phyloP scores from a whole-genome alignment of 2,888 invertebrate genomes.

The Mesoligia furuncula region DNA sequence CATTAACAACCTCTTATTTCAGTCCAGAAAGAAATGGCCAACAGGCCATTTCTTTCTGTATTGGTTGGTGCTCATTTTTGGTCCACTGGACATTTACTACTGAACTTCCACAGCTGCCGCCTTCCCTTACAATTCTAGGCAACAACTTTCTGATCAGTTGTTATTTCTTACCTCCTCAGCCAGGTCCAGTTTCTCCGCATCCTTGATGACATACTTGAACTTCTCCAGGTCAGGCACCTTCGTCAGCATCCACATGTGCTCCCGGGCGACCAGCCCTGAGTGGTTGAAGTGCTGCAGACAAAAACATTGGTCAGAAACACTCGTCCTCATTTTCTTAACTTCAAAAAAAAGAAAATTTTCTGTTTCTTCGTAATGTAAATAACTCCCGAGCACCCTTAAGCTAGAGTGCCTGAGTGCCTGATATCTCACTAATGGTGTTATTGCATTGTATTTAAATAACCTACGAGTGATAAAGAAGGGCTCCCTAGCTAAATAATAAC shows the following conservation, averaged over 20 bases:
- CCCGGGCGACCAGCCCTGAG: constrained; percentile 92
- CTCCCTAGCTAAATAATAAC: neutral
- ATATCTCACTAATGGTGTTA: neutral
- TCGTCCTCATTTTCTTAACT: too few species aligned
- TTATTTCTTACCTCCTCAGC: constrained; percentile 85
- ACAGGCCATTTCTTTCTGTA: neutral
- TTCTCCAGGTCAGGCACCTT: constrained; percentile 92
- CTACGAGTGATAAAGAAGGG: too few species aligned
- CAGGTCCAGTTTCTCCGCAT: constrained; percentile 90
- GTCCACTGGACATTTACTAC: neutral
- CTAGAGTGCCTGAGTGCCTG: too few species aligned
- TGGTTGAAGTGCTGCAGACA: constrained; percentile 92
- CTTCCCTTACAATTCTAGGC: neutral
- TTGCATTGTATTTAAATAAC: neutral
- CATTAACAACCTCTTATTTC: too few species aligned
- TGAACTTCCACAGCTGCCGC: neutral
- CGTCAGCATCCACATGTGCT: constrained; percentile 94
- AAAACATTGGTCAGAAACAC: constrained; percentile 1
- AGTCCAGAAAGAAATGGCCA: too few species aligned
- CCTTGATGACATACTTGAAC: constrained; percentile 93
- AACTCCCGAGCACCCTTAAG: neutral
- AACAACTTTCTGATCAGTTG: neutral
- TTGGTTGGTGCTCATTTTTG: neutral
- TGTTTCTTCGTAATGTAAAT: neutral
- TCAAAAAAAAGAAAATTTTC: neutral